Base-by-base conservation (phyloP, 2,888 invertebrate genomes). In the Laspeyria flexula region DNA sequence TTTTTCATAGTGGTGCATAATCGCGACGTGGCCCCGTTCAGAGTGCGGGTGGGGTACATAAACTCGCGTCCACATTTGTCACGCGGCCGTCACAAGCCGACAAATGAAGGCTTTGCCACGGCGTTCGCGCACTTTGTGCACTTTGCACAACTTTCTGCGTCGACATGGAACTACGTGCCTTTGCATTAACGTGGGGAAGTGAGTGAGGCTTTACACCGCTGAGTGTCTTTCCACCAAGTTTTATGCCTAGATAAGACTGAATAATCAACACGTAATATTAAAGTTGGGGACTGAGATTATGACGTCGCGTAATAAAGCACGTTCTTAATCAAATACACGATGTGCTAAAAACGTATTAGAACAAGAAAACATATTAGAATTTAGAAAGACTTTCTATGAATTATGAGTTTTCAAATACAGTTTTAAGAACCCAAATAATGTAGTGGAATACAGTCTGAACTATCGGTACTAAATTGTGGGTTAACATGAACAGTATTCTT, bases 91-190 rank as follows among this genome's bases (percentile, higher is more conserved):
- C 91, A 92, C 81, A 81, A 87, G 89, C 81, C 91, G 90, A 92
- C 92, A 93, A 92, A 92, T 92, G 92, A 92, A 90, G 91, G 90
- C 91, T 89, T 90, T 88, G 85, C 88, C 80, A 81, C 83, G 85
- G 80, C 81, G 84, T 85, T 86, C 83, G 85, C 87, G 83, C 85
- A 89, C 90, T 89, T 88, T 90, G 89, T 90, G 88, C 91, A 90
- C 90, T 88, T 88, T 86, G 81, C 87, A 85, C 85, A 90, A 90
- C 85, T 90, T 89, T 90, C 88, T 85, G 84, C 85, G 81, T 80
- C 83, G 87, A 86, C 88, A 84, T 86, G 83, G 77, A 87, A 85
- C 89, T 89, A 88, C 90, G 90, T 89, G 90, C 87, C 85, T 85
- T 83, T 85, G 91, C 89, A 90, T 91, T 90, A 90, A 89, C 86